Conservation (phyloP, 2,113 vertebrate species). For the Vombatus ursinus region DNA sequence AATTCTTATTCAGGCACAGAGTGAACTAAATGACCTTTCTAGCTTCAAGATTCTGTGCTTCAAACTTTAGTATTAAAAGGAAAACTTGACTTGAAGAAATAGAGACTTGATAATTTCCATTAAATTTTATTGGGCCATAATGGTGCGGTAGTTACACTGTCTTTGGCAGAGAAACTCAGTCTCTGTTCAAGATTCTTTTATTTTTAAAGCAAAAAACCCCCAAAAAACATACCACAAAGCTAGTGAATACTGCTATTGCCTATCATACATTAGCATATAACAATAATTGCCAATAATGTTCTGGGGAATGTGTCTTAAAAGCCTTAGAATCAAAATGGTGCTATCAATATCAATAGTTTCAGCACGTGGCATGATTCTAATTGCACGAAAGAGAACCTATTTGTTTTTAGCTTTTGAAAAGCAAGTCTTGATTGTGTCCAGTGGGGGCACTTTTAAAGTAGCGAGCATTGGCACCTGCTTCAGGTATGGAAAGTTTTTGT, state of each 20-base stretch:
- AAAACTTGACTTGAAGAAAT: slow-evolving; percentile 66
- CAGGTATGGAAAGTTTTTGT: slow-evolving; percentile 79
- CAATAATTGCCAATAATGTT: slow-evolving; percentile 77
- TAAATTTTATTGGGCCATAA: slow-evolving; percentile 57
- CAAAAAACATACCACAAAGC: slow-evolving; percentile 55
- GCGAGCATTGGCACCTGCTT: slow-evolving; percentile 81
- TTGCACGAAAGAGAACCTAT: slow-evolving; percentile 79
- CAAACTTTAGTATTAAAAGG: slow-evolving; percentile 46
- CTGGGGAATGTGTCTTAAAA: slow-evolving; percentile 77
- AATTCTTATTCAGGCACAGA: background rate
- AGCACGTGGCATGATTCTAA: slow-evolving; percentile 76
- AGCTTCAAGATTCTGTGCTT: background rate
- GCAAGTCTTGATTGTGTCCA: slow-evolving; percentile 82
- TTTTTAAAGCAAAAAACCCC: slow-evolving; percentile 30
- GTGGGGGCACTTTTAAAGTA: slow-evolving; percentile 79
- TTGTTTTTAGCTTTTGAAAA: slow-evolving; percentile 84
- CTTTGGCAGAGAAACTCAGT: slow-evolving; percentile 67
- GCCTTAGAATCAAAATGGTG: slow-evolving; percentile 76
- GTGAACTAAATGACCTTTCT: slow-evolving; percentile 13
- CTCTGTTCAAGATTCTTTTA: slow-evolving; percentile 71
- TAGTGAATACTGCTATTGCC: slow-evolving; percentile 68
- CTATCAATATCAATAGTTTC: slow-evolving; percentile 75
- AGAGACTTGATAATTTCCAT: slow-evolving; percentile 74
- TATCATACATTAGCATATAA: slow-evolving; percentile 72
- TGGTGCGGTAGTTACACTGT: slow-evolving; percentile 55